These are phyloP conservation scores for Drosophila kikkawai DNA, from an alignment of 1,140 invertebrate species.

Conservation along the genomic window DNA sequence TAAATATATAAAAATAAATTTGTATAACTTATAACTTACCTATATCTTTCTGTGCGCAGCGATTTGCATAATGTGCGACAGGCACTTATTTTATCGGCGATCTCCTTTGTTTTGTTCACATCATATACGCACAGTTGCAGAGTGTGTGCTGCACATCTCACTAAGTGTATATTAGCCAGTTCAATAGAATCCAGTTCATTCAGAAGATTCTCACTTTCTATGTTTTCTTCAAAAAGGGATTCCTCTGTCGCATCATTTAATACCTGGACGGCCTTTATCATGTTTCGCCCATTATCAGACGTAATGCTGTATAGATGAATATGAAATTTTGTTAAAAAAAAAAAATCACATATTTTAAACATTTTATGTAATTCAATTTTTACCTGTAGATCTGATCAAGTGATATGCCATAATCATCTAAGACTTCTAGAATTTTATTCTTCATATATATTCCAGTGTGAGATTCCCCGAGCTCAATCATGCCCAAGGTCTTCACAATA, in stretches of 20 bases:
- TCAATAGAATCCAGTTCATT: conserved; percentile 23
- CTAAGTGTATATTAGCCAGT: conserved; percentile 26
- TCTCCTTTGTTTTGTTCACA: conserved; percentile 30
- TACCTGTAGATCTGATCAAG: conserved; percentile 32
- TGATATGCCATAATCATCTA: conserved; percentile 30
- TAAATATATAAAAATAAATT: neutral
- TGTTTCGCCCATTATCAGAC: conserved; percentile 34
- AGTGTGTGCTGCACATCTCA: conserved; percentile 31
- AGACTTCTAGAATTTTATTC: conserved; percentile 21
- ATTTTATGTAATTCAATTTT: conserved; percentile 11
- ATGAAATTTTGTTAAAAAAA: neutral
- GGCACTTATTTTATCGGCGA: conserved; percentile 29
- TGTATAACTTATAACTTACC: conserved; percentile 24
- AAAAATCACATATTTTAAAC: conserved; percentile 11
- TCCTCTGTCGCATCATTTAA: conserved; percentile 29
- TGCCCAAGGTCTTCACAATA: too few species aligned
- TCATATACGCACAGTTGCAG: conserved; percentile 35
- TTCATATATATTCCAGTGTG: neutral
- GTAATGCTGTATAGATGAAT: conserved; percentile 29
- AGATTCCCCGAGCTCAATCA: too few species aligned
- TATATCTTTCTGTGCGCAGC: conserved; percentile 31
- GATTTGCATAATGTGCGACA: conserved; percentile 31
- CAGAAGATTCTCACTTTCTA: conserved; percentile 28
- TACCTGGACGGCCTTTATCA: conserved; percentile 30
- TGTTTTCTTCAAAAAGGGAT: conserved; percentile 23